Base-by-base conservation (phyloP, 2,113 vertebrate genomes). In the Mormyrus lacerda region DNA sequence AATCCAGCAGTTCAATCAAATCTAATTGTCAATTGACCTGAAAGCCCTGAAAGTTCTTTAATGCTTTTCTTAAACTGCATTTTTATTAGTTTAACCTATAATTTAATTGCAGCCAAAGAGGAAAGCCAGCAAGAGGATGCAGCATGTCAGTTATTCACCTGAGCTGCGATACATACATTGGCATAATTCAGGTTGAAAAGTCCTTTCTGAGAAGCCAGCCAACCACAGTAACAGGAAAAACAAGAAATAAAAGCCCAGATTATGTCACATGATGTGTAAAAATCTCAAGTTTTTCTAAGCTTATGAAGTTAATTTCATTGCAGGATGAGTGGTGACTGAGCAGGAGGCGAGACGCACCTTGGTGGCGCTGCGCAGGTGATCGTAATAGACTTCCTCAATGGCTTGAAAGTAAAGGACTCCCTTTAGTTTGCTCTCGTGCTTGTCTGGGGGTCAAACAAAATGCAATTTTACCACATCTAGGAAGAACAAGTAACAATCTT, bases 331-430 rank as follows among this genome's bases (percentile, higher is more conserved):
- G 13, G 31, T 76, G 69, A 79, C 50, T 27, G 21, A 44, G 45
- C 8, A 4, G 58, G 2, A 85, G 76, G 44, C 6, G 15, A 21
- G 3, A 24, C 61, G 0, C 93, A 99, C 98, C 98, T 99, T 99
- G 0, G 97, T 96, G 0, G 98, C 98, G 0, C 97, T 99, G 91
- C 98, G 97, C 50, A 99, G 96, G 93, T 99, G 98, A 91, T 99
- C 98, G 0, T 99, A 99, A 90, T 99, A 99, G 4, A 99, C 98
- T 87, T 99, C 98, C 83, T 99, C 97, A 0, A 99, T 99, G 10
- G 98, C 98, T 95, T 99, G 98, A 95, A 99, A 99, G 92, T 99
- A 99, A 94, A 99, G 98, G 89, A 99, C 97, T 0, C 98, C 98
- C 92, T 99, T 99, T 93, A 99, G 95, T 93, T 99, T 99, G 1